Percentiles rank a stretch among this genome's conserved stretches.
Conservation (phyloP, 2,113 vertebrate genomes). For the Camelus bactrianus region DNA sequence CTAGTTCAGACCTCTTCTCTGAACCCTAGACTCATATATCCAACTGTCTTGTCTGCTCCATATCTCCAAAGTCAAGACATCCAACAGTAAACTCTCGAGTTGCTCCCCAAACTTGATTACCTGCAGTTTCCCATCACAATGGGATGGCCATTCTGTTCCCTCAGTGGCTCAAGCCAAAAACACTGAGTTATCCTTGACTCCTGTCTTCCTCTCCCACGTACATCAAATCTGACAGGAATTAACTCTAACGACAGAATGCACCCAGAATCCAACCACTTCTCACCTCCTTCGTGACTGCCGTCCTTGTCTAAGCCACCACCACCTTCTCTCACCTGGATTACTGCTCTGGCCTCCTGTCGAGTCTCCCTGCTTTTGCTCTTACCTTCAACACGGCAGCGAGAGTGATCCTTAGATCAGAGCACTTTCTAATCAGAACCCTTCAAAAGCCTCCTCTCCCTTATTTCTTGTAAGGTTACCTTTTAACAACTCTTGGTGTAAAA, state of each 20-base stretch:
- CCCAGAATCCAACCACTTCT: not conserved
- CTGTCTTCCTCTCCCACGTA: not conserved
- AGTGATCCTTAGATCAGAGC: not conserved
- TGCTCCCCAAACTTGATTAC: not conserved
- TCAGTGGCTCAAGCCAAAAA: slow-evolving; percentile 4
- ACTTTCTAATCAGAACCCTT: not conserved
- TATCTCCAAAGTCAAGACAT: slow-evolving; percentile 24
- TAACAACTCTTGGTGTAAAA: not conserved
- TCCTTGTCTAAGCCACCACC: not conserved
- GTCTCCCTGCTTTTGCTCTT: not conserved
- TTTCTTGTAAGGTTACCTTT: slow-evolving; percentile 1
- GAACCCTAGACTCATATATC: not conserved
- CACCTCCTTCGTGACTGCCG: not conserved
- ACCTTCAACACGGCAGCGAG: not conserved
- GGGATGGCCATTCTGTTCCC: not conserved
- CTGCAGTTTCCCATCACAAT: not conserved
- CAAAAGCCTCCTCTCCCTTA: not conserved
- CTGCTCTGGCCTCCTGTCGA: not conserved
- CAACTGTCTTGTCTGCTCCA: not conserved
- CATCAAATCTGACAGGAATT: slow-evolving; percentile 25
- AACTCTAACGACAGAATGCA: not conserved
- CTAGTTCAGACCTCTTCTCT: not conserved
- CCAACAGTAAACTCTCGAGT: not conserved
- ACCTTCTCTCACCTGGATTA: not conserved
- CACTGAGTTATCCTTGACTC: not conserved